phyloP scores from a whole-genome alignment of 2,888 invertebrate species.

The Heliconius erato region DNA sequence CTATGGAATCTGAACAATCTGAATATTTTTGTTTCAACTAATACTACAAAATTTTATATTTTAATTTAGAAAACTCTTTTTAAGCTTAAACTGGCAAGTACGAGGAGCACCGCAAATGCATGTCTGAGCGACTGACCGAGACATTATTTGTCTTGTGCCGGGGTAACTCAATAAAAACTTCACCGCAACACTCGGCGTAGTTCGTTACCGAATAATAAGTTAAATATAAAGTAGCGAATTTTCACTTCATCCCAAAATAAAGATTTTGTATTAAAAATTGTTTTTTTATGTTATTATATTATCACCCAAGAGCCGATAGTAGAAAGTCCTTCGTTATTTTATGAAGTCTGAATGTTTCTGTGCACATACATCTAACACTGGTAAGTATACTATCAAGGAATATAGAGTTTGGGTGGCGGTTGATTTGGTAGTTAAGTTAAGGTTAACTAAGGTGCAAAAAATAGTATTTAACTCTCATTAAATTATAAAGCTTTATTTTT shows the following conservation, averaged over 20 bases:
- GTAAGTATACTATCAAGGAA: too few species aligned
- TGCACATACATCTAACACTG: too few species aligned
- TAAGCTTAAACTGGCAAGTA: constrained; percentile 3
- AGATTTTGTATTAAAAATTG: too few species aligned
- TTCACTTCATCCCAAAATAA: not conserved
- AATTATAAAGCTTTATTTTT: too few species aligned
- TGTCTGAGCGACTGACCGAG: constrained; percentile 59
- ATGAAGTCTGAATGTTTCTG: too few species aligned
- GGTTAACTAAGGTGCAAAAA: too few species aligned
- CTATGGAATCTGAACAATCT: not conserved
- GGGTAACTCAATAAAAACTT: constrained; percentile 73
- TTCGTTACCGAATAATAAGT: constrained; percentile 46
- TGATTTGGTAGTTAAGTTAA: too few species aligned
- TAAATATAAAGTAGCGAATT: constrained; percentile 23
- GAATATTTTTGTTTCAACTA: not conserved
- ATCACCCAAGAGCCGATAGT: too few species aligned
- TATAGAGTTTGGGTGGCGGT: too few species aligned
- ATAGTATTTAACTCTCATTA: too few species aligned
- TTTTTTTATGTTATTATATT: too few species aligned
- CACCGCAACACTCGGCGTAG: constrained; percentile 55
- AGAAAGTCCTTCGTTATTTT: too few species aligned
- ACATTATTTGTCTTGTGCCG: constrained; percentile 68
- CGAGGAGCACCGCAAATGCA: constrained; percentile 48
- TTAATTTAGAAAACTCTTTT: not conserved
- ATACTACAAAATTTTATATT: not conserved